These are phyloP conservation scores for Xylocampa areola DNA, from an alignment of 2,888 invertebrate genomes.

Conservation along the genomic window DNA sequence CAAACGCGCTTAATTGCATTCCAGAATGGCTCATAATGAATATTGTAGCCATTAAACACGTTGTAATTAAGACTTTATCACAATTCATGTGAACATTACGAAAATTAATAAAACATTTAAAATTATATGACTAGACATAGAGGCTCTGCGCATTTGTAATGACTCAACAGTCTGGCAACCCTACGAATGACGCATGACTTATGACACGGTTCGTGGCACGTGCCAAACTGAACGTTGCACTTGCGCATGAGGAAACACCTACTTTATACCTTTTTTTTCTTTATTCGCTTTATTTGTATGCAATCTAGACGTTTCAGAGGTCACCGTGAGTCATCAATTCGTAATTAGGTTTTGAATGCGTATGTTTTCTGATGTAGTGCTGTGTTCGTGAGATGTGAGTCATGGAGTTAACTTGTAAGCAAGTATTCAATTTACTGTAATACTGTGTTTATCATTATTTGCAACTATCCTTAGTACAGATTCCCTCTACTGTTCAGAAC, in stretches of 20 bases:
- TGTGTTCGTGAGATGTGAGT: slow-evolving; percentile 28
- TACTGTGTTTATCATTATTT: no score
- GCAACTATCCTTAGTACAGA: no score
- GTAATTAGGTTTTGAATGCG: slow-evolving; percentile 19
- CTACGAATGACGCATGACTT: slow-evolving; percentile 48
- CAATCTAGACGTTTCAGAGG: slow-evolving; percentile 12
- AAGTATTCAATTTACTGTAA: neutral
- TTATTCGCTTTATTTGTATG: slow-evolving; percentile 36
- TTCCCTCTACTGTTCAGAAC: no score
- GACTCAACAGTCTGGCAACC: slow-evolving; percentile 45
- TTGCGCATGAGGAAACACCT: slow-evolving; percentile 51
- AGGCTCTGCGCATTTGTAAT: slow-evolving; percentile 5
- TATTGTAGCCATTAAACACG: neutral
- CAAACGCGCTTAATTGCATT: no score
- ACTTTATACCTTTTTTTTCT: slow-evolving; percentile 38
- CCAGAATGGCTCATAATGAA: no score
- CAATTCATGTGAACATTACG: slow-evolving; percentile 1
- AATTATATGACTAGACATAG: slow-evolving; percentile 25
- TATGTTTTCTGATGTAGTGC: slow-evolving; percentile 2
- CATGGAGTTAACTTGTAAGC: slow-evolving; percentile 7
- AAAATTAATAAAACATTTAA: slow-evolving; percentile 8
- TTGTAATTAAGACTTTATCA: neutral
- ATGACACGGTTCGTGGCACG: slow-evolving; percentile 53
- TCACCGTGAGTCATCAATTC: slow-evolving; percentile 34
- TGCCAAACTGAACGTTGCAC: slow-evolving; percentile 44